Evolutionary conservation across 2,888 invertebrate genomes (phyloP).

Genomic region (Conops quadrifasciatus): DNA sequence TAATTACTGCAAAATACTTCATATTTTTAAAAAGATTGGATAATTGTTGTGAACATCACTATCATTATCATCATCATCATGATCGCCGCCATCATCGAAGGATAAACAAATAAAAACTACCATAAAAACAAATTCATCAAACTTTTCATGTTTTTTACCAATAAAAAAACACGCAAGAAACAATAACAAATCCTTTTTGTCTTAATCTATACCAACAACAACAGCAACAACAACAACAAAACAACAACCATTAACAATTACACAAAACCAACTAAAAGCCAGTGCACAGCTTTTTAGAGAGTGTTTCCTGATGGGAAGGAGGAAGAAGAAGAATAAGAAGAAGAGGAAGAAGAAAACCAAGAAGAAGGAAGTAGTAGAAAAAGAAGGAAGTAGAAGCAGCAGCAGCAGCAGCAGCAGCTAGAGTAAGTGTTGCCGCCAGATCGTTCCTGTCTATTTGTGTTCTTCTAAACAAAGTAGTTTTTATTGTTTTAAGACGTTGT

Average conservation of each 20-base stretch:
- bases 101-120: too few species aligned
- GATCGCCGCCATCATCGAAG: too few species aligned
- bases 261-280: not conserved
- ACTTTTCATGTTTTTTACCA: not conserved
- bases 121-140: too few species aligned
- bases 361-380: too few species aligned
- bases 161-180: not conserved
- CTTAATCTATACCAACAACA: not conserved
- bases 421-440: not conserved
- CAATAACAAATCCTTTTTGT: not conserved
- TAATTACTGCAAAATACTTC: too few species aligned
- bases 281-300: not conserved
- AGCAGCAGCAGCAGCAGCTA: not conserved
- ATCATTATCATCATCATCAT: too few species aligned
- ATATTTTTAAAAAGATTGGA: too few species aligned
- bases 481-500: constrained; percentile 8
- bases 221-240: not conserved
- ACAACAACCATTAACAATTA: not conserved
- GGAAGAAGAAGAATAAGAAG: not conserved
- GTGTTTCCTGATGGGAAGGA: not conserved
- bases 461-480: constrained; percentile 1
- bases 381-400: not conserved
- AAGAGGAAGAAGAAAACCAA: not conserved
- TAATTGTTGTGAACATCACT: too few species aligned
- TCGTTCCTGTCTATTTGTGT: not conserved